These are phyloP conservation scores for Lepidurus packardi DNA, from an alignment of 1,140 invertebrate species.

Conservation along the genomic window DNA sequence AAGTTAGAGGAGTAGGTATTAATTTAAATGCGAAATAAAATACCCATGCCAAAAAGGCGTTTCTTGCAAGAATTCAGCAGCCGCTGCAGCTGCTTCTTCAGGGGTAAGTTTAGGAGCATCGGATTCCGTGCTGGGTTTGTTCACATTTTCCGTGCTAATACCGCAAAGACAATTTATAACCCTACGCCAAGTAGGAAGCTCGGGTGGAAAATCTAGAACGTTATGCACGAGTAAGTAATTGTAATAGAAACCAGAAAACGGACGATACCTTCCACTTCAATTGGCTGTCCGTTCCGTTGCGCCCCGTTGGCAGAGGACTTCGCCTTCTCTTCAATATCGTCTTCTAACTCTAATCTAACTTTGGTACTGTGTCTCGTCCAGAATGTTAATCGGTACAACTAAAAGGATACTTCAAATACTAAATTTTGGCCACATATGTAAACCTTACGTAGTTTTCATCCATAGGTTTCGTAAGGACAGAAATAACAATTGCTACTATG, in stretches of 20 bases:
- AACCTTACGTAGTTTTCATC: slow-evolving; percentile 42
- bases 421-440: too few species aligned
- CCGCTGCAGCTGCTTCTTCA: slow-evolving; percentile 39
- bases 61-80: slow-evolving; percentile 41
- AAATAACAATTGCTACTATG: slow-evolving; percentile 44
- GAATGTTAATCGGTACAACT: neutral
- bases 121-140: slow-evolving; percentile 24
- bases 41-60: slow-evolving; percentile 39
- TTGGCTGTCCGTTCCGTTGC: neutral
- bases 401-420: neutral
- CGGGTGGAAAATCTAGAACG: neutral
- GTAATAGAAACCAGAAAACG: neutral
- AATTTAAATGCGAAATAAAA: slow-evolving; percentile 16
- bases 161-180: slow-evolving; percentile 35
- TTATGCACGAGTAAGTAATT: neutral
- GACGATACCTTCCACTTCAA: neutral
- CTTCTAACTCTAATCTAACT: slow-evolving; percentile 6
- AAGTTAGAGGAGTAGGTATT: neutral
- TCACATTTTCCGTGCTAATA: slow-evolving; percentile 33
- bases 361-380: slow-evolving; percentile 10
- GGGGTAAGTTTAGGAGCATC: slow-evolving; percentile 36
- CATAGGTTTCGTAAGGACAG: slow-evolving; percentile 46
- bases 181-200: slow-evolving; percentile 29
- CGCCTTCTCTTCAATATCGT: neutral
- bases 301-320: neutral